phyloP scores from a whole-genome alignment of 2,797 vertebrate genomes.

The Emydoidea blandingii region DNA sequence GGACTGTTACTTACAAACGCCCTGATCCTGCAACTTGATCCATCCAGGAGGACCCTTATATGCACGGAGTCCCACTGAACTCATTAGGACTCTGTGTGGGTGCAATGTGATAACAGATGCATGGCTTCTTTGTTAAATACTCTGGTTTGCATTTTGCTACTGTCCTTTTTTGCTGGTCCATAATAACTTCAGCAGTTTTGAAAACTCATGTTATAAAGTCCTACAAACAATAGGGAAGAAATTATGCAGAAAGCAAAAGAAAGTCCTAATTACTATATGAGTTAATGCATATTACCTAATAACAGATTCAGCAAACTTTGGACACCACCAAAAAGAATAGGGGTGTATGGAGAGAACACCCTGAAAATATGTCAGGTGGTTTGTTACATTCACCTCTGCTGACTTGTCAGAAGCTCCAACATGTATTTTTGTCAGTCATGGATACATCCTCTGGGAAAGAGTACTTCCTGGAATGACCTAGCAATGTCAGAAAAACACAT shows the following conservation, averaged over 20 bases:
- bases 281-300: slow-evolving; percentile 16
- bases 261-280: slow-evolving; percentile 26
- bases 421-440: not conserved
- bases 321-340: not conserved
- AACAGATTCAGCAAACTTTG: not conserved
- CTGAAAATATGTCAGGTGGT: not conserved
- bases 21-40: slow-evolving; percentile 62
- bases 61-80: slow-evolving; percentile 48
- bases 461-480: slow-evolving; percentile 10
- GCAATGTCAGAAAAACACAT: slow-evolving; percentile 8
- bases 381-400: not conserved
- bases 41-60: slow-evolving; percentile 64
- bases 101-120: slow-evolving; percentile 64
- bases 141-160: slow-evolving; percentile 54
- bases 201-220: slow-evolving; percentile 35
- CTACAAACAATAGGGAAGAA: not conserved
- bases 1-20: slow-evolving; percentile 55
- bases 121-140: slow-evolving; percentile 67
- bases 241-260: not conserved
- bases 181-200: slow-evolving; percentile 14
- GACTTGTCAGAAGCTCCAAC: not conserved
- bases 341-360: not conserved
- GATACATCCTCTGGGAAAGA: not conserved
- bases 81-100: slow-evolving; percentile 58
- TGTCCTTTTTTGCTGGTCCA: slow-evolving; percentile 59